Evolutionary conservation across 2,113 vertebrate species (phyloP).

Genomic region (Bettongia penicillata): DNA sequence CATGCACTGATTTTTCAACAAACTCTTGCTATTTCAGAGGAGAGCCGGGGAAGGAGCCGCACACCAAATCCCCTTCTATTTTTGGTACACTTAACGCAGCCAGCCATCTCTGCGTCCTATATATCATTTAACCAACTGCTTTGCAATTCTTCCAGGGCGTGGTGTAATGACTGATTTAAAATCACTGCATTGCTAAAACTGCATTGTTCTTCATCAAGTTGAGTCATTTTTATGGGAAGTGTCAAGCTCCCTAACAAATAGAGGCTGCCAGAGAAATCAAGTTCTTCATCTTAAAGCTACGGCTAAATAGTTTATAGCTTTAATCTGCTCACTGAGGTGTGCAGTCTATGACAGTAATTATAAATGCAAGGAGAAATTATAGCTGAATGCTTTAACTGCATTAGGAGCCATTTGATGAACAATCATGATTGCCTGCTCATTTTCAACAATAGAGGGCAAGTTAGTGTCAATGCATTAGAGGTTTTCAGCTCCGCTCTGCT

Average conservation of each 20-base stretch:
- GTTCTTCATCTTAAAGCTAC: slow-evolving; percentile 94
- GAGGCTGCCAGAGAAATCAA: slow-evolving; percentile 96
- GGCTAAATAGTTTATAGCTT: slow-evolving; percentile 99
- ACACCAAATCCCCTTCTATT: slow-evolving; percentile 66
- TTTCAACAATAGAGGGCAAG: slow-evolving; percentile 99
- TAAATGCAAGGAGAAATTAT: slow-evolving; percentile 99
- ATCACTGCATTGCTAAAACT: slow-evolving; percentile 88
- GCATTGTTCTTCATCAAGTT: slow-evolving; percentile 91
- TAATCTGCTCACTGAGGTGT: slow-evolving; percentile 99
- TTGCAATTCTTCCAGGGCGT: slow-evolving; percentile 84
- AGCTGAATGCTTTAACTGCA: slow-evolving; percentile 99
- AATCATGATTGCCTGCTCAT: slow-evolving; percentile 97
- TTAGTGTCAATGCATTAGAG: slow-evolving; percentile 97
- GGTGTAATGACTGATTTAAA: slow-evolving; percentile 89
- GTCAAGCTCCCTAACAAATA: slow-evolving; percentile 96
- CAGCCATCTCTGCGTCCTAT: slow-evolving; percentile 79
- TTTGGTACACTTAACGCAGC: slow-evolving; percentile 79
- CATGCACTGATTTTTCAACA: slow-evolving; percentile 14
- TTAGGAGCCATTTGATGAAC: slow-evolving; percentile 99
- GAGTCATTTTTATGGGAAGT: slow-evolving; percentile 93
- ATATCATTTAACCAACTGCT: slow-evolving; percentile 87
- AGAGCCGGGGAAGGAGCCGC: slow-evolving; percentile 50
- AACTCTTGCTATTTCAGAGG: slow-evolving; percentile 58
- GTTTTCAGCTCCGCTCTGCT: slow-evolving; percentile 93
- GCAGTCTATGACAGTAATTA: slow-evolving; percentile 99